These are phyloP conservation scores for Chrysomela aeneicollis DNA, from an alignment of 2,888 invertebrate genomes.

Conservation along the genomic window DNA sequence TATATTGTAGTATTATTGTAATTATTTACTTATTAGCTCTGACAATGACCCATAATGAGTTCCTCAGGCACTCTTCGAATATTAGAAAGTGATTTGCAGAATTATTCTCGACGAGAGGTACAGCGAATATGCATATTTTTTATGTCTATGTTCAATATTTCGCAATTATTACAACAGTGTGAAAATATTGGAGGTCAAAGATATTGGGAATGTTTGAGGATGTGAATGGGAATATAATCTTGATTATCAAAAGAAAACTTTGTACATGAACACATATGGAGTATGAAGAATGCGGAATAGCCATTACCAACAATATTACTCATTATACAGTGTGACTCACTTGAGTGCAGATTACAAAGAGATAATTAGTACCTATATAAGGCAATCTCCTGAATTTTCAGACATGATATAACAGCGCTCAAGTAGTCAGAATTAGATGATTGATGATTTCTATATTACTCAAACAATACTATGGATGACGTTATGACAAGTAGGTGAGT, in stretches of 20 bases:
- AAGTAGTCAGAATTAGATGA: no score
- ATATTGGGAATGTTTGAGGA: not conserved
- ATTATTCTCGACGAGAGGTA: not conserved
- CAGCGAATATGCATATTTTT: not conserved
- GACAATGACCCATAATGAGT: not conserved
- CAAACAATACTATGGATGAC: no score
- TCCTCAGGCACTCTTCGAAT: not conserved
- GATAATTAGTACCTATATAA: no score
- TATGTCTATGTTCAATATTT: not conserved
- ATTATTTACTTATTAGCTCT: not conserved
- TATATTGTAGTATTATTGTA: not conserved
- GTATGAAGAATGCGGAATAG: no score
- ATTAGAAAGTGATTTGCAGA: not conserved
- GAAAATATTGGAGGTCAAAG: not conserved
- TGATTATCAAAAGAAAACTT: not conserved
- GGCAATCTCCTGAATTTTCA: no score
- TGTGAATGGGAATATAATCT: not conserved
- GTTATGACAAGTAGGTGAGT: no score
- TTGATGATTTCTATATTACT: no score
- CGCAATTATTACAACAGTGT: not conserved
- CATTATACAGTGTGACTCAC: no score
- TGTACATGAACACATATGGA: no score
- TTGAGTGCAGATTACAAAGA: no score
- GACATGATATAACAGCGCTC: no score
- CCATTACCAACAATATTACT: no score